Percentiles rank a stretch among this genome's conserved stretches.
phyloP scores from a whole-genome alignment of 2,888 invertebrate species.

The Stenurella melanura region DNA sequence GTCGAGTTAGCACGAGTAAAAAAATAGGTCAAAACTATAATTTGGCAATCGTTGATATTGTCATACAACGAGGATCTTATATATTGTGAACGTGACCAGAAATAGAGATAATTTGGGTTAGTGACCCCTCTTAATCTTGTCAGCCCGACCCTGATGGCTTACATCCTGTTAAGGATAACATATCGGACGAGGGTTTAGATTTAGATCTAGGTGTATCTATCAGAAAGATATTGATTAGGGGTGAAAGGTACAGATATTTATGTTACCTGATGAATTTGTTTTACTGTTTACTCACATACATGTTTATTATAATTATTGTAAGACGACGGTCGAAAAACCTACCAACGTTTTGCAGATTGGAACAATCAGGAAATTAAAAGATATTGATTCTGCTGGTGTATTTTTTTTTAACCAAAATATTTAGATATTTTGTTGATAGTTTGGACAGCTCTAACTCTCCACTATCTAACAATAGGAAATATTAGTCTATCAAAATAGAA shows the following conservation, averaged over 20 bases:
- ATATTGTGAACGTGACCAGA: constrained; percentile 15
- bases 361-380: too few relatives aligned
- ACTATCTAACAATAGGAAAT: too few relatives aligned
- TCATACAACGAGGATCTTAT: constrained; percentile 9
- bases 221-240: constrained; percentile 9
- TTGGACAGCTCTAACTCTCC: too few relatives aligned
- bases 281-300: too few relatives aligned
- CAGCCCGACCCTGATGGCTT: constrained; percentile 24
- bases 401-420: too few relatives aligned
- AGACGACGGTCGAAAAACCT: too few relatives aligned
- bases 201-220: constrained; percentile 10
- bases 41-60: neutral
- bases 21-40: neutral
- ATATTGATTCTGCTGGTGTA: too few relatives aligned
- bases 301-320: too few relatives aligned
- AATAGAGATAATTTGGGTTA: constrained; percentile 20
- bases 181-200: constrained; percentile 20
- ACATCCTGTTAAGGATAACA: constrained; percentile 23
- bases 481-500: too few relatives aligned
- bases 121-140: constrained; percentile 27
- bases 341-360: too few relatives aligned
- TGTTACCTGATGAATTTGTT: neutral
- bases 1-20: neutral
- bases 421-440: too few relatives aligned
- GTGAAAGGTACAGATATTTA: constrained; percentile 8